Evolutionary conservation across 2,797 vertebrate genomes (phyloP), one percentile per base, ranked within the genome.

Genomic region (Poecile montanus): DNA sequence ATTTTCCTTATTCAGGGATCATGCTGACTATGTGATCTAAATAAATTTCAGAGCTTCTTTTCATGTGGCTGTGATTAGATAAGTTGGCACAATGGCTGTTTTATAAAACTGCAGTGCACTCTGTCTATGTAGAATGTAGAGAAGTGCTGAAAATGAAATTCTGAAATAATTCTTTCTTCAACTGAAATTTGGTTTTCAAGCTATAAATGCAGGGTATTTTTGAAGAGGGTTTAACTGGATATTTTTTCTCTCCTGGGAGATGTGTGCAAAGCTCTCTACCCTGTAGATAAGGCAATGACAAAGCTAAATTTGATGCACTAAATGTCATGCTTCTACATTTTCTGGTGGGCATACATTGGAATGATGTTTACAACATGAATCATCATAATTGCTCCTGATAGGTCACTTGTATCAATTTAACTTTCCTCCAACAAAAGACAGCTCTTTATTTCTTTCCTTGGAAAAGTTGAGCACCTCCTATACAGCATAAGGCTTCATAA

Each of bases 1-100:
- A 3, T 92, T 89, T 89, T 38, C 72, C 51, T 60, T 94, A 82
- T 76, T 75, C 87, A 76, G 82, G 56, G 66, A 80, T 94, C 82
- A 51, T 73, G 83, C 88, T 96, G 91, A 84, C 87, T 93, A 3
- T 95, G 79, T 89, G 89, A 92, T 95, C 91, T 76, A 96, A 93
- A 95, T 91, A 95, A 68, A 89, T 91, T 90, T 89, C 85, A 78
- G 85, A 91, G 73, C 63, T 90, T 85, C 91, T 79, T 16, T 91
- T 95, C 83, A 67, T 76, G 63, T 89, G 56, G 44, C 79, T 93
- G 40, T 73, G 85, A 90, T 92, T 96, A 96, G 85, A 79, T 90
- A 81, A 93, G 83, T 80, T 85, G 48, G 45, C 42, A 85, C 58
- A 88, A 42, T 50, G 73, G 62, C 62, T 91, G 66, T 23, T 93